phyloP scores from a whole-genome alignment of 2,797 vertebrate species.

The Myotis findleyi region DNA sequence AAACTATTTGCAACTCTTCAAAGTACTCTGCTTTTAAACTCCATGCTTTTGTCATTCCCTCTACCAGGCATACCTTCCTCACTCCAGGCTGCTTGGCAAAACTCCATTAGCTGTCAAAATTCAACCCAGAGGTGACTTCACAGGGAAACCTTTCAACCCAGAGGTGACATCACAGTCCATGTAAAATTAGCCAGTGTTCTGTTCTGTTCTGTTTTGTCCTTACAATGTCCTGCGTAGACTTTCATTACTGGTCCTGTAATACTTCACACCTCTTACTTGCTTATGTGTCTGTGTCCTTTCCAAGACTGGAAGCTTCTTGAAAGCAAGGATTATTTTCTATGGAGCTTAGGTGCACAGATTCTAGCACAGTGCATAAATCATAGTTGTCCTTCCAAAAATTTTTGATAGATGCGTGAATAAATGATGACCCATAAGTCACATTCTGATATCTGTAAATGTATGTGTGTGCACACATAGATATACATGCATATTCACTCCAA shows the following conservation, averaged over 20 bases:
- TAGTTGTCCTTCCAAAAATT: conserved; percentile 45
- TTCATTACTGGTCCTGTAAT: not conserved
- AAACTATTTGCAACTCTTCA: not conserved
- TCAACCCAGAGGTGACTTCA: conserved; percentile 32
- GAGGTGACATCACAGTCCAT: not conserved
- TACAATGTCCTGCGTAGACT: not conserved
- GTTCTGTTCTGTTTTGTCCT: not conserved
- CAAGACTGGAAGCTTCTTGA: conserved; percentile 55
- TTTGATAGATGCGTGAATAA: conserved; percentile 22
- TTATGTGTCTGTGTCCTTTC: not conserved
- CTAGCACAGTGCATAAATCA: not conserved
- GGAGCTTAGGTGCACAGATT: not conserved
- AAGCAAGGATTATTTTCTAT: conserved; percentile 27
- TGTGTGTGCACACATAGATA: not conserved
- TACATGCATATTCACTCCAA: not conserved
- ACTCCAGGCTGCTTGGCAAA: not conserved
- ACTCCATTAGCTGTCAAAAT: conserved; percentile 30
- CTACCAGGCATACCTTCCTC: not conserved
- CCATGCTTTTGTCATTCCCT: not conserved
- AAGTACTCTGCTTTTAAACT: not conserved
- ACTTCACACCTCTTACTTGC: conserved; percentile 11
- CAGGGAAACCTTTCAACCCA: conserved; percentile 48
- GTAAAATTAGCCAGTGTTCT: not conserved
- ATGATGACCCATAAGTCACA: not conserved
- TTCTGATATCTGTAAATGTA: not conserved